Base-by-base conservation (phyloP, 2,888 invertebrate genomes). In the Drosophila prostipennis region DNA sequence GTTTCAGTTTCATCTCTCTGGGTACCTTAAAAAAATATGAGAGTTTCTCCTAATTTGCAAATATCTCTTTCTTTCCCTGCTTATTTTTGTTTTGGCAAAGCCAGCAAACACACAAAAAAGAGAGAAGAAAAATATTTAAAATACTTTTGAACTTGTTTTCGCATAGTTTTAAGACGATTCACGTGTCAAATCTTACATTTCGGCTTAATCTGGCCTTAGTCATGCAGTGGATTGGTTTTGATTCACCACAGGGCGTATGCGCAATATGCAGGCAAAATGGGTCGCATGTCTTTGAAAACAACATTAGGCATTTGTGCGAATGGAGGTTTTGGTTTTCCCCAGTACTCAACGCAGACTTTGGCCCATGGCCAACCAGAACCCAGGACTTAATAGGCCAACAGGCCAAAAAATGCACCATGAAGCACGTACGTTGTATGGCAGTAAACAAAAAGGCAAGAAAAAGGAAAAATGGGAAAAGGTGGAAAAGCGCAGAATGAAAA, bases 401-500 rank as follows among this genome's bases (percentile, higher is more conserved):
- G 87, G 89, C 79, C 89, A 89, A 77, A 77, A 78, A 68, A 60
- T 56, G 65, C 57, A 68, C 63, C 42, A 42, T 14, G 46, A 14
- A 45, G 68, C 76, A 72, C 71, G 76, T 76, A 76, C 64, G 23
- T 4, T 19, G 11, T 13, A 45, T 45, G 45, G n/a, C 32, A 19
- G 56, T 23, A 39, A 37, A 37, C 11, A 36, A 36, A 10, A 3
- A 36, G 3, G 11, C 10, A 19, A 23, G 23, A 55, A 37, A 37
- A 23, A 16, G 11, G 10, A 29, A 46, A 48, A 46, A 45, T 34
- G 48, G 48, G 36, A 63, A 42, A 42, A 36, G 43, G 54, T 70
- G 76, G 87, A 88, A 83, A 83, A 89, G 86, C 68, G 77, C 79
- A 87, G 87, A 89, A 87, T 90, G 90, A 90, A 89, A 89, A 89